These are phyloP conservation scores for Procambarus virginalis DNA, from an alignment of 1,140 invertebrate species.

Conservation along the genomic window DNA sequence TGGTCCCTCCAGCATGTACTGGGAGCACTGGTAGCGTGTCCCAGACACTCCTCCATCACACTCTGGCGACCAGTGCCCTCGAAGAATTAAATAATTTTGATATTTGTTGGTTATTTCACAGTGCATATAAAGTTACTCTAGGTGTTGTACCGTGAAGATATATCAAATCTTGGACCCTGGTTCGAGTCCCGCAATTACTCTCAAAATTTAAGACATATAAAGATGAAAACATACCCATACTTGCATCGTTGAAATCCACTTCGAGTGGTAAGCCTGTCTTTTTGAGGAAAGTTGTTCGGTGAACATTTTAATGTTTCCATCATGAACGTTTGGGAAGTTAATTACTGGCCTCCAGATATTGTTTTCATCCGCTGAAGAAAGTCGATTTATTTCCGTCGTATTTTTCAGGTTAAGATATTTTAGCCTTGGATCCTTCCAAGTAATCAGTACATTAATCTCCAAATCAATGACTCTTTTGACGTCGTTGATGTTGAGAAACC, in stretches of 20 bases:
- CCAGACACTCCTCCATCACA: too few species aligned
- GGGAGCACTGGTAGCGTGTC: too few species aligned
- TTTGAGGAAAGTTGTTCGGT: background rate
- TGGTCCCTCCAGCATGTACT: too few species aligned
- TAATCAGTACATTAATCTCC: constrained; percentile 34
- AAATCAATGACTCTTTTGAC: constrained; percentile 33
- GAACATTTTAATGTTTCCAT: constrained; percentile 31
- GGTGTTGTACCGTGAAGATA: too few species aligned
- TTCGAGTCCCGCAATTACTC: too few species aligned
- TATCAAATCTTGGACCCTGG: too few species aligned
- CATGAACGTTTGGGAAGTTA: constrained; percentile 27
- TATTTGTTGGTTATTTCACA: too few species aligned
- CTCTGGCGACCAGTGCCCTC: background rate
- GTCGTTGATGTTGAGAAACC: constrained; percentile 47
- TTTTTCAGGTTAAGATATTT: constrained; percentile 52
- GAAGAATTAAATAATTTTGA: background rate
- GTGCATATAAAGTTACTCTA: too few species aligned
- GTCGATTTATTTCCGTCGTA: constrained; percentile 22
- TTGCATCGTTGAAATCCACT: constrained; percentile 32
- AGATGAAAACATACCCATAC: constrained; percentile 22
- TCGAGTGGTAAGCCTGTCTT: background rate
- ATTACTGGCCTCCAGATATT: constrained; percentile 40
- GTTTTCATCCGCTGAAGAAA: constrained; percentile 12
- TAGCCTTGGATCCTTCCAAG: constrained; percentile 44
- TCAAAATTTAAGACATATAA: background rate